These are phyloP conservation scores for Rousettus leschenaultii DNA, from an alignment of 2,113 vertebrate genomes.

Conservation along the genomic window DNA sequence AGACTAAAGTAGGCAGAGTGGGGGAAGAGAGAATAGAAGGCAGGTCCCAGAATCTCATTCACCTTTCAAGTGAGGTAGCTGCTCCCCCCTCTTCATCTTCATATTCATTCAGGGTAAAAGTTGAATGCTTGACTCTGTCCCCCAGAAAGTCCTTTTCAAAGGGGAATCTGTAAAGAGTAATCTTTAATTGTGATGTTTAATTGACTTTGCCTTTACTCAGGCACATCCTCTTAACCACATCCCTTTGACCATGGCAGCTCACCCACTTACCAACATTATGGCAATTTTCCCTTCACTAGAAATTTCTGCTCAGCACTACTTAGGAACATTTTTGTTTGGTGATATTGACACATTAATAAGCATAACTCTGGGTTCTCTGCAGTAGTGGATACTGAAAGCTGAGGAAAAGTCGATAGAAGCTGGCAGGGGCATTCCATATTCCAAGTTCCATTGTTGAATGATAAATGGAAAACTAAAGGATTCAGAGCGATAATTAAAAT, in stretches of 20 bases:
- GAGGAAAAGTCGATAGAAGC: conserved; percentile 17
- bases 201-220: neutral
- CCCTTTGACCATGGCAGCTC: neutral
- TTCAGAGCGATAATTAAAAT: neutral
- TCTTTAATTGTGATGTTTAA: neutral
- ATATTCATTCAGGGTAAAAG: neutral
- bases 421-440: neutral
- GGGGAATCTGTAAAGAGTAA: neutral
- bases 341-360: conserved; percentile 51
- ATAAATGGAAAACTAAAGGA: conserved; percentile 15
- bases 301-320: conserved; percentile 40
- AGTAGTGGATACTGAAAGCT: neutral
- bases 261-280: conserved; percentile 31
- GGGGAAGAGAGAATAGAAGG: neutral
- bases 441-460: neutral
- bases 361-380: conserved; percentile 19
- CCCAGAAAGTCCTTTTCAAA: neutral
- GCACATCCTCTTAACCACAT: neutral
- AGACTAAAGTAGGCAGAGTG: neutral
- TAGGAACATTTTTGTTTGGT: conserved; percentile 55
- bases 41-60: neutral
- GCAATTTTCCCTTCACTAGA: conserved; percentile 49
- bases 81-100: neutral
- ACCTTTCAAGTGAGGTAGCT: neutral
- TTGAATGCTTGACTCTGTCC: neutral